A percentile compares a stretch with the other conserved stretches of the same genome.
These are phyloP conservation scores for Trissoscelio sp. DNA, from an alignment of 2,888 invertebrate genomes.

Conservation along the genomic window DNA sequence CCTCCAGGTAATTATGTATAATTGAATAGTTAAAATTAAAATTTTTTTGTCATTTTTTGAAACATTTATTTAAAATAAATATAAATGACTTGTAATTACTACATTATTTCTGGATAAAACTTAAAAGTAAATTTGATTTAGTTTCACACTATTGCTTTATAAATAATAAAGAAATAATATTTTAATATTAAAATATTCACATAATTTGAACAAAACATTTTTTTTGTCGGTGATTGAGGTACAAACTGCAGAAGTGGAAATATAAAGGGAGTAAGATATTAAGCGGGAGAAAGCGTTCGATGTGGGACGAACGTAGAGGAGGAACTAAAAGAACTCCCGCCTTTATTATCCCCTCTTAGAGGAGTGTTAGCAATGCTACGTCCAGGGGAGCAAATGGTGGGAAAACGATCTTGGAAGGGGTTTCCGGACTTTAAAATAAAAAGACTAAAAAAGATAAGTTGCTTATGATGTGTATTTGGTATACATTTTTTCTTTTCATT, in stretches of 20 bases:
- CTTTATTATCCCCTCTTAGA: constrained; percentile 75
- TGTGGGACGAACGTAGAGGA: constrained; percentile 71
- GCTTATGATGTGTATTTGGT: constrained; percentile 20
- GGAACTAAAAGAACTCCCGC: constrained; percentile 75
- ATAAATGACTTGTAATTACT: too few species aligned
- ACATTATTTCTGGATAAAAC: too few species aligned
- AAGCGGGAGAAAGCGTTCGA: constrained; percentile 50
- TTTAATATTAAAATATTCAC: too few species aligned
- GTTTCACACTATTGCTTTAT: too few species aligned
- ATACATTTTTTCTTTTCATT: constrained; percentile 17
- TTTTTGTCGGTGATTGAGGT: not conserved
- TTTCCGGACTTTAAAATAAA: constrained; percentile 70
- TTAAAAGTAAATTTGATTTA: too few species aligned
- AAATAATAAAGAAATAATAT: too few species aligned
- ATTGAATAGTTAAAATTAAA: too few species aligned
- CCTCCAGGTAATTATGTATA: too few species aligned
- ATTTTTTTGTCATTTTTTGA: too few species aligned
- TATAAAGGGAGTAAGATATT: constrained; percentile 42
- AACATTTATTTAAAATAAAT: too few species aligned
- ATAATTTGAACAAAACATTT: not conserved
- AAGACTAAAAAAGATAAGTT: constrained; percentile 33
- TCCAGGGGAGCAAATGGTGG: constrained; percentile 6
- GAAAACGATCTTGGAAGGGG: constrained; percentile 58
- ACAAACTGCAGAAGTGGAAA: constrained; percentile 21
- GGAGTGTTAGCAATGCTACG: constrained; percentile 60